A percentile compares a stretch with the other conserved stretches of the same genome.
Conservation (phyloP, 2,113 vertebrate species). For the Rhineura floridana region DNA sequence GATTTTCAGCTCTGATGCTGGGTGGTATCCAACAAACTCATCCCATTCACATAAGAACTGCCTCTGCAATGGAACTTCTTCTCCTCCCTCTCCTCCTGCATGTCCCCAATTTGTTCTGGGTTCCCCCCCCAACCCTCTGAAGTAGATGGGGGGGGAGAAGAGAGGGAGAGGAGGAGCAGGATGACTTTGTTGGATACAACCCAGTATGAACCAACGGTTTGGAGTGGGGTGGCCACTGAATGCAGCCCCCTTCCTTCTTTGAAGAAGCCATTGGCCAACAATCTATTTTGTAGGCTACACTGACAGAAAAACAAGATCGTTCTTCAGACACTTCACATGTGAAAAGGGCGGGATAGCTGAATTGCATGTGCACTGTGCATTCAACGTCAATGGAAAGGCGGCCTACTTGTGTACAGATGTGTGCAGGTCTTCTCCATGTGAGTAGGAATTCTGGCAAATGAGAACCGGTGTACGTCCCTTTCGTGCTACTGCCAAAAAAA, state of each 20-base stretch:
- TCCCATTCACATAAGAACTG: too few species aligned
- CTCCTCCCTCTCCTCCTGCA: too few species aligned
- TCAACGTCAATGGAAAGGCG: neutral
- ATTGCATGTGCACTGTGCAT: neutral
- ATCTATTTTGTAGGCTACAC: neutral
- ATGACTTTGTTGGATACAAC: too few species aligned
- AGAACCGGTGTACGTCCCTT: neutral
- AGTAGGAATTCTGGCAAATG: neutral
- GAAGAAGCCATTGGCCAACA: neutral
- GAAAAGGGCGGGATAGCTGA: neutral
- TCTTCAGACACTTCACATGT: neutral
- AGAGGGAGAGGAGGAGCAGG: too few species aligned
- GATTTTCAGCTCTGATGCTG: too few species aligned
- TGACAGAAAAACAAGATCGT: neutral
- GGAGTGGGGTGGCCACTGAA: neutral
- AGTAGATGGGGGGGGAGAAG: too few species aligned
- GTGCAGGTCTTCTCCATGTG: neutral
- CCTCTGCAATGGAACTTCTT: too few species aligned
- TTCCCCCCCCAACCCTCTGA: too few species aligned
- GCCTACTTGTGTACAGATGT: neutral
- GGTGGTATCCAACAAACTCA: too few species aligned
- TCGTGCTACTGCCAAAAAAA: neutral
- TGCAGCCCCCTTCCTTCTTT: neutral
- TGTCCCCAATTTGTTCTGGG: neutral
- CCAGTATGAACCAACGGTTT: too few species aligned